A percentile compares a stretch with the other conserved stretches of the same genome.
These are phyloP conservation scores for Cheilosia scutellata DNA, from an alignment of 2,888 invertebrate genomes.

Conservation along the genomic window DNA sequence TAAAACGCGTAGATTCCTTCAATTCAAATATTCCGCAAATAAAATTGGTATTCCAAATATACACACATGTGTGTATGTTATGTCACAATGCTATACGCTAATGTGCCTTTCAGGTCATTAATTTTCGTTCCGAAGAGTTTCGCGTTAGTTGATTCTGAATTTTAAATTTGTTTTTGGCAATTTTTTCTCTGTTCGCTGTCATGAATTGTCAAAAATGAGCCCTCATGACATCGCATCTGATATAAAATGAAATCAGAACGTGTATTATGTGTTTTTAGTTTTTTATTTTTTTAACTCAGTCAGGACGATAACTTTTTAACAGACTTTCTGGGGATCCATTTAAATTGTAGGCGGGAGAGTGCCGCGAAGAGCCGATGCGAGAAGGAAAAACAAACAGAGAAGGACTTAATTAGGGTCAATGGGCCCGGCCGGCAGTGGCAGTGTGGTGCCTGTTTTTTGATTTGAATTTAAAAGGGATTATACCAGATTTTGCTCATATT, in stretches of 20 bases:
- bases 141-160: conserved; percentile 23
- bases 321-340: conserved; percentile 22
- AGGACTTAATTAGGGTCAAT: conserved; percentile 48
- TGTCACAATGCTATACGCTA: conserved; percentile 53
- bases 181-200: conserved; percentile 44
- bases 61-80: not conserved
- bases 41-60: not conserved
- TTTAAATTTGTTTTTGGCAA: conserved; percentile 47
- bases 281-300: not conserved
- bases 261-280: conserved; percentile 23
- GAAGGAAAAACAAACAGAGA: conserved; percentile 1
- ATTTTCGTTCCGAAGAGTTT: conserved; percentile 34
- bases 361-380: not conserved
- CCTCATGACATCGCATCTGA: conserved; percentile 50
- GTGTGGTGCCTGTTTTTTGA: conserved; percentile 12
- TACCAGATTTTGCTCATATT: not conserved
- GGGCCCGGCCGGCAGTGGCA: not conserved
- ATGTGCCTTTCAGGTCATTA: conserved; percentile 58
- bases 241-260: conserved; percentile 36
- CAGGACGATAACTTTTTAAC: conserved; percentile 37
- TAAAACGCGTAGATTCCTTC: too few species aligned
- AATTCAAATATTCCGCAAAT: not conserved
- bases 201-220: conserved; percentile 47
- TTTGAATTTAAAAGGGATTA: not conserved
- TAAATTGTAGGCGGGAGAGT: conserved; percentile 12